phyloP scores from a whole-genome alignment of 2,113 vertebrate genomes.

The Leptobrachium leishanense region DNA sequence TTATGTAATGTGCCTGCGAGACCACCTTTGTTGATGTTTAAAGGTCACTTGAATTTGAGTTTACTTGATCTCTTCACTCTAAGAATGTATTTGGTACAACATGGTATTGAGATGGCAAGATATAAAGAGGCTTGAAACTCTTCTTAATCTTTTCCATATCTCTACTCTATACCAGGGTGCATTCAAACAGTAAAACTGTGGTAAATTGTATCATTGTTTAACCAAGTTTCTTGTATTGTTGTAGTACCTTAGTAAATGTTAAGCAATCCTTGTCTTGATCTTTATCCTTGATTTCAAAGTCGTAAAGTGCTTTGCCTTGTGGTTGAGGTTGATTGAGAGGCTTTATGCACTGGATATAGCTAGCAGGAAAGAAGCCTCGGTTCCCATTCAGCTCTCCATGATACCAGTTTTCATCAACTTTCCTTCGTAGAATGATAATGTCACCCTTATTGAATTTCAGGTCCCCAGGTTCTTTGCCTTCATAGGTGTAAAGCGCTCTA shows the following conservation, averaged over 20 bases:
- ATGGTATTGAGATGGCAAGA: too few species aligned
- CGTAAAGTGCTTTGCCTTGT: constrained; percentile 95
- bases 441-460: constrained; percentile 95
- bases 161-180: too few species aligned
- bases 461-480: constrained; percentile 93
- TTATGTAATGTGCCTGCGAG: too few species aligned
- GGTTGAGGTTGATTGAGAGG: constrained; percentile 88
- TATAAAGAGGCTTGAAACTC: too few species aligned
- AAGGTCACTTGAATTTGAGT: too few species aligned
- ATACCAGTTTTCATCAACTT: constrained; percentile 96
- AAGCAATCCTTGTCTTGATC: constrained; percentile 97
- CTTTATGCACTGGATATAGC: constrained; percentile 89
- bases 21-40: too few species aligned
- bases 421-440: constrained; percentile 89
- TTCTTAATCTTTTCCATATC: too few species aligned
- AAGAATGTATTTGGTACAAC: too few species aligned
- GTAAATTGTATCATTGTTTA: background rate
- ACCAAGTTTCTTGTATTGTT: background rate
- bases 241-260: constrained; percentile 91
- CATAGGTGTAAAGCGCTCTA: constrained; percentile 92
- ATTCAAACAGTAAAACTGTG: too few species aligned
- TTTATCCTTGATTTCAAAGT: constrained; percentile 97
- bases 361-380: constrained; percentile 92
- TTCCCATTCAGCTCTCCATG: constrained; percentile 91
- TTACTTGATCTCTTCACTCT: too few species aligned